Evolutionary conservation across 2,113 vertebrate species (phyloP).

Genomic region (Chloropsis hardwickii): DNA sequence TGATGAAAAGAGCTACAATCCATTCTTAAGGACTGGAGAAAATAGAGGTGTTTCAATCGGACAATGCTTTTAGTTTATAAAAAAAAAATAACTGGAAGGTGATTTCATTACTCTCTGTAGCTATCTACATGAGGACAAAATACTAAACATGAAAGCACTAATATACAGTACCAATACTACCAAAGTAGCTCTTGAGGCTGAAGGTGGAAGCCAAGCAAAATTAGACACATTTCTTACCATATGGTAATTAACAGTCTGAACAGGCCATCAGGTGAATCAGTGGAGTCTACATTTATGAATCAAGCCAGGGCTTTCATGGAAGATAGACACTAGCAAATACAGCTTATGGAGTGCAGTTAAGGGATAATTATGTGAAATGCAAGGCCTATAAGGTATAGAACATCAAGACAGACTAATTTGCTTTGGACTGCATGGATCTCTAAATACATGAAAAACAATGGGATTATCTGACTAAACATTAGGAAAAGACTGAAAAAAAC

Average conservation of each 20-base stretch:
- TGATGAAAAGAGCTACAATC: neutral
- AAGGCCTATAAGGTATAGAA: neutral
- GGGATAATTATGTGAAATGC: neutral
- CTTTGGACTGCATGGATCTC: neutral
- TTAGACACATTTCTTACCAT: neutral
- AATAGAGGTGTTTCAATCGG: neutral
- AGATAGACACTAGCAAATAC: neutral
- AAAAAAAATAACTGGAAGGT: neutral
- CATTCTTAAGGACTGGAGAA: neutral
- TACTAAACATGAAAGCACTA: neutral
- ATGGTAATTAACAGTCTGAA: neutral
- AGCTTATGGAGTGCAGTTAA: neutral
- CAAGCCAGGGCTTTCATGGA: neutral
- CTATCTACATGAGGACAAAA: neutral
- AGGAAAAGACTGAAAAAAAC: neutral
- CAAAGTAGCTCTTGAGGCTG: neutral
- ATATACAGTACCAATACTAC: neutral
- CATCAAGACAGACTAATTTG: neutral
- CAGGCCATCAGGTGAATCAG: neutral
- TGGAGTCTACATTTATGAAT: neutral
- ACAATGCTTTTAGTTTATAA: neutral
- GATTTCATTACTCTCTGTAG: neutral
- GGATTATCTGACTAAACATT: neutral
- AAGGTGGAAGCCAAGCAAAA: neutral
- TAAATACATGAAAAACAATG: neutral